A percentile compares a stretch with the other conserved stretches of the same genome.
Evolutionary conservation across 2,113 vertebrate species (phyloP).

Genomic region (Xenotilapia flavipinnis): DNA sequence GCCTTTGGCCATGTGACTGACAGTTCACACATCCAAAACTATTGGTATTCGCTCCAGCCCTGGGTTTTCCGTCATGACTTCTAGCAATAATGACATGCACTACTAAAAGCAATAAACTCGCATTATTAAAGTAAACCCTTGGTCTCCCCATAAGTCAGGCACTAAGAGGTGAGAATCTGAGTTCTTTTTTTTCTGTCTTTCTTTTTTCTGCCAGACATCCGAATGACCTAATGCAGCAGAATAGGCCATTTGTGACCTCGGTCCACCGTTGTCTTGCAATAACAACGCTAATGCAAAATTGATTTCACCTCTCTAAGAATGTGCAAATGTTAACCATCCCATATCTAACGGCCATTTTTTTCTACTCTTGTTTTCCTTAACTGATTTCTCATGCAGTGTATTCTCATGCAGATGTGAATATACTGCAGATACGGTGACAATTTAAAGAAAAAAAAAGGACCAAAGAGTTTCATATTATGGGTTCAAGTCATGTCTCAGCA

Average conservation of each 20-base stretch:
- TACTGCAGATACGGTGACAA: background rate
- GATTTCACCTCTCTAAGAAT: background rate
- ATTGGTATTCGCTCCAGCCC: background rate
- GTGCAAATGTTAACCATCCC: background rate
- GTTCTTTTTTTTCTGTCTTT: background rate
- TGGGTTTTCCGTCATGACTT: background rate
- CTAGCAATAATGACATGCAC: conserved; percentile 4
- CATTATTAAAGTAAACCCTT: conserved; percentile 23
- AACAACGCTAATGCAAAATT: background rate
- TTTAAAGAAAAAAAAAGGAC: background rate
- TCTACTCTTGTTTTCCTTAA: background rate
- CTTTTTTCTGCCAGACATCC: background rate
- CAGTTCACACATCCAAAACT: background rate
- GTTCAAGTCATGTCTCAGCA: background rate
- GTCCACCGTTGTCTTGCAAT: background rate
- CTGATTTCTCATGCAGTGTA: background rate
- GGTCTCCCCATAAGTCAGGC: background rate
- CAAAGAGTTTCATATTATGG: background rate
- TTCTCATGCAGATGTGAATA: background rate
- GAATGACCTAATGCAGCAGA: background rate
- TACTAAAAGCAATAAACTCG: background rate
- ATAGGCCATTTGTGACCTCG: background rate
- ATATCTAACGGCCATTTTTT: background rate
- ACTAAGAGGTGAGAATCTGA: background rate
- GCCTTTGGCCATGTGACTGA: background rate